Conservation (phyloP, 2,797 vertebrate species). For the Cyclopterus lumpus region DNA sequence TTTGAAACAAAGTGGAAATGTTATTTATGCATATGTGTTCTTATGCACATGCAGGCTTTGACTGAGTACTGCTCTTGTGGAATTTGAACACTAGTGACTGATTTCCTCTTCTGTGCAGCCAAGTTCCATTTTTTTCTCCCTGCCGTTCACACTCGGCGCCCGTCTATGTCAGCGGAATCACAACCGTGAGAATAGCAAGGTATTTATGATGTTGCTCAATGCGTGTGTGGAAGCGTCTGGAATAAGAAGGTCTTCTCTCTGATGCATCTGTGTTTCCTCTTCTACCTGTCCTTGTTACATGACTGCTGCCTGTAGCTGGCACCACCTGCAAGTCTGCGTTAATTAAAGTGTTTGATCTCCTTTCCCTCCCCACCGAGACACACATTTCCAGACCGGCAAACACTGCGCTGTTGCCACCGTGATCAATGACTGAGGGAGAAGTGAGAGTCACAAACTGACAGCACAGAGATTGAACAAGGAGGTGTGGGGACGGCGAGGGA, state of each 20-base stretch:
- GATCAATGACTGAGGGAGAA: slow-evolving; percentile 81
- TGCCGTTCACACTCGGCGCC: not conserved
- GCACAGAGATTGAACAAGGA: slow-evolving; percentile 68
- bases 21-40: slow-evolving; percentile 22
- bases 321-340: slow-evolving; percentile 79
- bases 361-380: slow-evolving; percentile 67
- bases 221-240: slow-evolving; percentile 35
- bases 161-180: slow-evolving; percentile 47
- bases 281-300: slow-evolving; percentile 76
- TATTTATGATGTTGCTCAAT: slow-evolving; percentile 50
- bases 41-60: slow-evolving; percentile 11
- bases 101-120: slow-evolving; percentile 20
- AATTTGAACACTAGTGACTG: slow-evolving; percentile 38
- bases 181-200: slow-evolving; percentile 6
- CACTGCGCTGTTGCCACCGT: slow-evolving; percentile 71
- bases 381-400: slow-evolving; percentile 73
- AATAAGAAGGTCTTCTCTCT: slow-evolving; percentile 52
- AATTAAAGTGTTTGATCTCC: slow-evolving; percentile 87
- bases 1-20: slow-evolving; percentile 27
- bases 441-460: slow-evolving; percentile 71
- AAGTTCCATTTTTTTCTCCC: slow-evolving; percentile 15
- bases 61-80: slow-evolving; percentile 37
- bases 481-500: not conserved
- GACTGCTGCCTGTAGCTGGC: slow-evolving; percentile 73
- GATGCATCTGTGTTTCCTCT: slow-evolving; percentile 63